These are phyloP conservation scores for Cossypha niveicapilla DNA, from an alignment of 2,797 vertebrate genomes.

Conservation along the genomic window DNA sequence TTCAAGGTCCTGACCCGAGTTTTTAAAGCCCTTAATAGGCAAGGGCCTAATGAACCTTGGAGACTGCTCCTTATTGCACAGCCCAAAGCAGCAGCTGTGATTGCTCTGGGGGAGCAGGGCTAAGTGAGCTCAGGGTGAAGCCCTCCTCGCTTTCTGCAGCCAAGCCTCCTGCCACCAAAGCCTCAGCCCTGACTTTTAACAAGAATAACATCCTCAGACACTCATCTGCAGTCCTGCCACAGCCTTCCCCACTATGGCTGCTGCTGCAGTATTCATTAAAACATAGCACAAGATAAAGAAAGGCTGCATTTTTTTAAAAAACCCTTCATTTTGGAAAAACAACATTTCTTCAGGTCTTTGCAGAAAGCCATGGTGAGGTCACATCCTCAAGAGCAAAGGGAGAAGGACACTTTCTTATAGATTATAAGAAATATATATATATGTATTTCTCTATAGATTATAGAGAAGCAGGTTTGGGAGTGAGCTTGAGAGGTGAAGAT, in stretches of 20 bases:
- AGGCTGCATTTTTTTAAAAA: background rate
- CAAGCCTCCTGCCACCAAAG: background rate
- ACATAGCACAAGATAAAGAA: background rate
- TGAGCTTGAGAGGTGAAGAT: background rate
- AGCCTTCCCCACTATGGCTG: background rate
- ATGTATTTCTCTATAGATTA: background rate
- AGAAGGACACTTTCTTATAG: background rate
- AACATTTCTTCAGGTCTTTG: background rate
- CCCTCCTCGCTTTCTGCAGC: background rate
- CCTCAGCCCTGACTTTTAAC: background rate
- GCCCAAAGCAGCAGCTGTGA: background rate
- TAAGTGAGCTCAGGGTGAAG: background rate
- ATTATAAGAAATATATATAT: too few species aligned
- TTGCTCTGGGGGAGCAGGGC: background rate
- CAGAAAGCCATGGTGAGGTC: background rate
- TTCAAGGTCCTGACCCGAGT: slow-evolving; percentile 56
- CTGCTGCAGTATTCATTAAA: background rate
- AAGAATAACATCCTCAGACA: background rate
- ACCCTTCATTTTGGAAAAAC: background rate
- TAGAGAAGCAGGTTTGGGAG: background rate
- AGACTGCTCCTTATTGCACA: background rate
- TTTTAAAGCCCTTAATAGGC: slow-evolving; percentile 54
- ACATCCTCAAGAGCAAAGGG: accelerated
- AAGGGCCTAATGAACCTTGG: slow-evolving; percentile 45
- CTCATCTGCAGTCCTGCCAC: background rate